A percentile compares a stretch with the other conserved stretches of the same genome.
phyloP scores from a whole-genome alignment of 1,140 invertebrate genomes.

The Coptotermes formosanus region DNA sequence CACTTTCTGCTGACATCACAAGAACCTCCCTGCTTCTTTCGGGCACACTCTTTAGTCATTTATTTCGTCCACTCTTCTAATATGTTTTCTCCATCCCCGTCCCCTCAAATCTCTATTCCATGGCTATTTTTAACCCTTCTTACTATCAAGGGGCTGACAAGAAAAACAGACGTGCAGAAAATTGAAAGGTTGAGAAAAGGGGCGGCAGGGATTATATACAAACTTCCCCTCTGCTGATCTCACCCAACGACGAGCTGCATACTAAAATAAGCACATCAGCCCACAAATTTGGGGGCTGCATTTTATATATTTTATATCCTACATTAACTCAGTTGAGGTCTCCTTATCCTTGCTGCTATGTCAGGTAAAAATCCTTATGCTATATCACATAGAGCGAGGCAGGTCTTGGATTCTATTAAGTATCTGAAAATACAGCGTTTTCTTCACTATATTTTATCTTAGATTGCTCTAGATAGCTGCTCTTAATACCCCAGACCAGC shows the following conservation, averaged over 20 bases:
- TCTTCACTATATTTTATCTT: too few species aligned
- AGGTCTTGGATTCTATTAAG: too few species aligned
- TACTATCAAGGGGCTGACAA: constrained; percentile 10
- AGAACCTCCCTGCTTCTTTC: neutral
- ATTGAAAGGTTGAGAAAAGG: neutral
- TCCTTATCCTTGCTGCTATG: too few species aligned
- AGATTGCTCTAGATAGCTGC: too few species aligned
- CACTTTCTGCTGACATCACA: constrained; percentile 22
- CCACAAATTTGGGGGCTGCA: too few species aligned
- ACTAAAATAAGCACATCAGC: too few species aligned
- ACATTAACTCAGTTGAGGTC: too few species aligned
- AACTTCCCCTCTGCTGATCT: neutral
- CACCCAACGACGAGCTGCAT: neutral
- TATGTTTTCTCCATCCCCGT: neutral
- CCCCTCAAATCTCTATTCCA: neutral
- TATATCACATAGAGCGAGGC: too few species aligned
- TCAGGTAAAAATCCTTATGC: too few species aligned
- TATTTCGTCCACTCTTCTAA: constrained; percentile 8
- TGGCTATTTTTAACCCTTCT: constrained; percentile 15
- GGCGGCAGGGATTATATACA: neutral
- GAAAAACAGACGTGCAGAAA: constrained; percentile 15
- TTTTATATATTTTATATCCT: too few species aligned
- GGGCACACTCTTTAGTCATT: neutral
- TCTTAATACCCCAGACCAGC: too few species aligned
- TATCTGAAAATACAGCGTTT: too few species aligned